phyloP scores from a whole-genome alignment of 2,113 vertebrate genomes.

The Anolis sagrei region DNA sequence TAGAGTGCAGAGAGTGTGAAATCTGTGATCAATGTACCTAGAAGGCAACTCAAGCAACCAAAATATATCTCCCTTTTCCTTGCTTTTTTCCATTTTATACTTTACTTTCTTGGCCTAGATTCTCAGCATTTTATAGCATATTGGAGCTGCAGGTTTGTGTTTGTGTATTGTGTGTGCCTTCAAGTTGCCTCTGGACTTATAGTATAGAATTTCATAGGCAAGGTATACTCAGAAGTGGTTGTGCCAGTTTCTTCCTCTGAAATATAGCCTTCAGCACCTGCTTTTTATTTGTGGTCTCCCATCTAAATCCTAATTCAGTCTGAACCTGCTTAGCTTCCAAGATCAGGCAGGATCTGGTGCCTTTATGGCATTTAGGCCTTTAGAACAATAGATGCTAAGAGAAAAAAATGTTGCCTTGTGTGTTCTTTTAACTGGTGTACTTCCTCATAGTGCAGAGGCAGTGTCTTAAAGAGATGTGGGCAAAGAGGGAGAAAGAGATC shows the following conservation, averaged over 20 bases:
- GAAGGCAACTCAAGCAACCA: not conserved
- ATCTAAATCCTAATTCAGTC: no score
- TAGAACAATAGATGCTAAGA: not conserved
- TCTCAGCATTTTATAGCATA: not conserved
- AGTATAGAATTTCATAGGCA: no score
- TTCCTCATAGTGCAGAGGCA: not conserved
- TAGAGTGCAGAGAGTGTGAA: slow-evolving; percentile 29
- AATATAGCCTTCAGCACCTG: no score
- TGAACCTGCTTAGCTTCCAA: no score
- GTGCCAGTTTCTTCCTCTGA: no score
- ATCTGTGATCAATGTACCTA: not conserved
- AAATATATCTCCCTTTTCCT: slow-evolving; percentile 16
- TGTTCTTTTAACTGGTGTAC: not conserved
- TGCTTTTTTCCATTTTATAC: not conserved
- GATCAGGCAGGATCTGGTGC: no score
- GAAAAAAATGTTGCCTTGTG: not conserved
- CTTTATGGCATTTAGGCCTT: no score
- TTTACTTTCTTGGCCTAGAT: not conserved
- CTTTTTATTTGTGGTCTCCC: no score
- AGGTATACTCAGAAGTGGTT: no score
- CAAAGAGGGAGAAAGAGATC: not conserved
- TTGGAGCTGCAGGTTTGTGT: not conserved
- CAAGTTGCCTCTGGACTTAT: no score
- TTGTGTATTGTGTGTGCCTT: no score
- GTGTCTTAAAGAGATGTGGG: not conserved